Evolutionary conservation across 2,113 vertebrate species (phyloP).

Genomic region (Laticauda colubrina): DNA sequence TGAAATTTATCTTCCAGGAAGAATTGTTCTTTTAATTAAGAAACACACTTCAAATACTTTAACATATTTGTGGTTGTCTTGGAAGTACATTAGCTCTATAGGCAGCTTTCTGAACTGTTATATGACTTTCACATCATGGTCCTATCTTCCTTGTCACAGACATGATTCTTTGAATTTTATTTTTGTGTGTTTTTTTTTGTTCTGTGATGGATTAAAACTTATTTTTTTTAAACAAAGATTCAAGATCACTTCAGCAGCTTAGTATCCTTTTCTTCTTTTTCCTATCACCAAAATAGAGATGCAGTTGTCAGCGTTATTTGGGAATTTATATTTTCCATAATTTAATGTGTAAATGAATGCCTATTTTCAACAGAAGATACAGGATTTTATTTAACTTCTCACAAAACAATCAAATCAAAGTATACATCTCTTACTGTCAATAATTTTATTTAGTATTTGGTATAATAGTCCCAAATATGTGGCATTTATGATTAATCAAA

Average conservation of each 20-base stretch:
- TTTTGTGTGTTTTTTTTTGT: slow-evolving; percentile 24
- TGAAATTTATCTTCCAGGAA: slow-evolving; percentile 4
- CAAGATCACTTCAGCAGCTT: slow-evolving; percentile 41
- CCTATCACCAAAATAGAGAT: neutral
- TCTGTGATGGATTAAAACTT: slow-evolving; percentile 52
- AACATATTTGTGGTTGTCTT: slow-evolving; percentile 28
- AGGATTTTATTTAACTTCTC: neutral
- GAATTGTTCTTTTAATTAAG: slow-evolving; percentile 52
- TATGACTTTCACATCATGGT: slow-evolving; percentile 51
- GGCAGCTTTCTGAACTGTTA: slow-evolving; percentile 46
- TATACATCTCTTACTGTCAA: neutral
- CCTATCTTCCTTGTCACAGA: slow-evolving; percentile 44
- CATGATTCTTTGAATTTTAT: slow-evolving; percentile 13
- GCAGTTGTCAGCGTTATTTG: neutral
- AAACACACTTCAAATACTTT: slow-evolving; percentile 35
- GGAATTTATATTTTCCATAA: neutral
- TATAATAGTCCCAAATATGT: neutral
- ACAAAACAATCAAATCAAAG: neutral
- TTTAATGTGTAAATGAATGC: slow-evolving; percentile 2
- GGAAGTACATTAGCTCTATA: slow-evolving; percentile 36
- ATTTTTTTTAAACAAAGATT: slow-evolving; percentile 42
- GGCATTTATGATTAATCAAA: neutral
- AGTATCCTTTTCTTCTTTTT: neutral
- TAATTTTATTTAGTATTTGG: neutral
- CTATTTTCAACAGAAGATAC: neutral